Base-by-base conservation (phyloP, 1,140 invertebrate genomes). In the Stegodyphus dumicola region DNA sequence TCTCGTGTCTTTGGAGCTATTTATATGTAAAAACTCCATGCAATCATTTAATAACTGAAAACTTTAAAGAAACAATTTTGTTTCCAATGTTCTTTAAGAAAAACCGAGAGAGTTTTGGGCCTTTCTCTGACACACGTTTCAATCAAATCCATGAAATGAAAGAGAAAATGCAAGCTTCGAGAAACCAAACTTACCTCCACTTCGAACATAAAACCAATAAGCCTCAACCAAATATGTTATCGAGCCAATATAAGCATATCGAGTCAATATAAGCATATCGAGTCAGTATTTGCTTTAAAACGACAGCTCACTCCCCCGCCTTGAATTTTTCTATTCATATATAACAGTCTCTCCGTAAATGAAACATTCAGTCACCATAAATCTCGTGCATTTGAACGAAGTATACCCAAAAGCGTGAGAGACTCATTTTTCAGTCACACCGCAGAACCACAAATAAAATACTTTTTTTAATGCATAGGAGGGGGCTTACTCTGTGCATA, bases 361-460 rank as follows among this genome's bases (percentile, higher is more conserved):
- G 79, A 83, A 83, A 83, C 79, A 83, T 75, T 74, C 79, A 74
- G 60, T 65, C 51, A n/a, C 71, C 79, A 83, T 83, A 83, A 83
- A 83, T 83, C 79, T 83, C 79, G 18, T 54, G 71, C 33, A 83
- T 83, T 83, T 83, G 79, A 83, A 83, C 70, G 56, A 83, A 83
- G 70, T 66, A 51, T 54, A 83, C 51, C 60, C 49, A 74, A 60
- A 51, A 80, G 67, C 69, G 66, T 69, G 65, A 66, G 51, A 67
- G 67, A 51, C 15, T 73, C 78, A 81, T 81, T 81, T 81, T 81
- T 81, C 78, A 81, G 71, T 83, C 79, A 33, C 71, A 83, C 79
- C 56, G 60, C 79, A 71, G 17, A 60, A 80, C 69, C 78, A 78
- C 77, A 83, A 83, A 83, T 83, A 83, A 83, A 83, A 83, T 83